Evolutionary conservation across 1,140 invertebrate genomes (phyloP).

Genomic region (Fopius arisanus): DNA sequence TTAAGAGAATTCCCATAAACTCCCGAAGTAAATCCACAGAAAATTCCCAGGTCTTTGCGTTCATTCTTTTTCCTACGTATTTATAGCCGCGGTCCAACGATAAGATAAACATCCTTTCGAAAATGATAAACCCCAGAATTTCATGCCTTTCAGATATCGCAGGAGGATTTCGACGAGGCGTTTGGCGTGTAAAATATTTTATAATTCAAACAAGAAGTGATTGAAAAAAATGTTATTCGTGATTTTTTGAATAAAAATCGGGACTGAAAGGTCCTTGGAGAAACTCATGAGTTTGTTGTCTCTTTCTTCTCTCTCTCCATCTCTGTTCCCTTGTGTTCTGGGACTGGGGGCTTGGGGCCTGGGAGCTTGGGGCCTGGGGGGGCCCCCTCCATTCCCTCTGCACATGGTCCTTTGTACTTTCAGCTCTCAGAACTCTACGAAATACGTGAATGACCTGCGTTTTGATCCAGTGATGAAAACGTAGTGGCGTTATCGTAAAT

Average conservation of each 20-base stretch:
- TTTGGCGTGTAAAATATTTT: constrained; percentile 43
- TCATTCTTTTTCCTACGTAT: too few relatives aligned
- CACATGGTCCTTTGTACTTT: constrained; percentile 5
- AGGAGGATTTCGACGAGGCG: constrained; percentile 58
- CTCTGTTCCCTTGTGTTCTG: not conserved
- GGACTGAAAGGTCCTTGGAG: not conserved
- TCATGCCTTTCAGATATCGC: constrained; percentile 54
- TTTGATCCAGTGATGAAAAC: too few relatives aligned
- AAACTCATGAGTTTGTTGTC: not conserved
- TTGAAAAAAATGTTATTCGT: not conserved
- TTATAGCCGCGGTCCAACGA: too few relatives aligned
- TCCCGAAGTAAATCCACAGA: too few relatives aligned
- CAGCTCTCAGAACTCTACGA: not conserved
- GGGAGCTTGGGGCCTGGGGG: too few relatives aligned
- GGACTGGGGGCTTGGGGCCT: too few relatives aligned
- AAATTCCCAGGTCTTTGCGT: too few relatives aligned
- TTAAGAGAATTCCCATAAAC: too few relatives aligned
- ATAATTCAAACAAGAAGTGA: not conserved
- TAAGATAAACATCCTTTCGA: too few relatives aligned
- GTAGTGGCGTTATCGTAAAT: too few relatives aligned
- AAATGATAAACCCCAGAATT: constrained; percentile 19
- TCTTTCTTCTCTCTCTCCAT: not conserved
- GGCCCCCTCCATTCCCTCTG: not conserved
- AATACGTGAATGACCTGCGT: not conserved
- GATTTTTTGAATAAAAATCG: not conserved